These are phyloP conservation scores for Heliothis virescens DNA, from an alignment of 1,140 invertebrate genomes.

Conservation along the genomic window DNA sequence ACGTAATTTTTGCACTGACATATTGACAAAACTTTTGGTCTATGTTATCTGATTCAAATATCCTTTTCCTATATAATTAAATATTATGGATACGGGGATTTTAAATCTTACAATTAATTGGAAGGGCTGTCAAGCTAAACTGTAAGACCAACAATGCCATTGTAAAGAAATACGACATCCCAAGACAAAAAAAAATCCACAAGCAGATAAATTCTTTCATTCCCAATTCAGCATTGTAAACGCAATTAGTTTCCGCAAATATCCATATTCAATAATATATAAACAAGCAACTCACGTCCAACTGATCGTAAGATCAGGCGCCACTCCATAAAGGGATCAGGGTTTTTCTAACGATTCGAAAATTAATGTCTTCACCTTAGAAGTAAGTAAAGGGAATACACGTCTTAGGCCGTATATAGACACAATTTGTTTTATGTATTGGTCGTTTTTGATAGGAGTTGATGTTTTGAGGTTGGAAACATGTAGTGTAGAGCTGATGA, in stretches of 20 bases:
- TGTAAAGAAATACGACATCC: background rate
- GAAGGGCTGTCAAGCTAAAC: too few species aligned
- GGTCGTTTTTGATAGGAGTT: background rate
- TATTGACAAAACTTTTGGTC: too few species aligned
- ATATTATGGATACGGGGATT: too few species aligned
- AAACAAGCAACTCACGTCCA: conserved; percentile 23
- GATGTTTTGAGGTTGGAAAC: background rate
- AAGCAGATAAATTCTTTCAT: conserved; percentile 2
- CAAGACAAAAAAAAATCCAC: background rate
- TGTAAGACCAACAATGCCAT: too few species aligned
- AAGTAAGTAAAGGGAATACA: conserved; percentile 37
- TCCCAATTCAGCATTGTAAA: conserved; percentile 40
- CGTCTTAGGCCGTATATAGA: conserved; percentile 14
- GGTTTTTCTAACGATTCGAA: conserved; percentile 71
- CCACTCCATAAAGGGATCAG: conserved; percentile 56
- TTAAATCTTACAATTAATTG: too few species aligned
- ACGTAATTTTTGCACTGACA: too few species aligned
- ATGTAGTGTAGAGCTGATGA: background rate
- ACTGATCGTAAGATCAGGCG: conserved; percentile 50
- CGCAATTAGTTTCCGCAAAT: conserved; percentile 40
- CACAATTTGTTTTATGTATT: conserved; percentile 33
- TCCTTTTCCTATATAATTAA: too few species aligned
- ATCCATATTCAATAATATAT: conserved; percentile 39
- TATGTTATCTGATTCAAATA: too few species aligned
- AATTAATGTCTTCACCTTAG: conserved; percentile 66